Percentiles rank a stretch among this genome's conserved stretches.
These are phyloP conservation scores for Centropus unirufus DNA, from an alignment of 2,113 vertebrate genomes.

Conservation along the genomic window DNA sequence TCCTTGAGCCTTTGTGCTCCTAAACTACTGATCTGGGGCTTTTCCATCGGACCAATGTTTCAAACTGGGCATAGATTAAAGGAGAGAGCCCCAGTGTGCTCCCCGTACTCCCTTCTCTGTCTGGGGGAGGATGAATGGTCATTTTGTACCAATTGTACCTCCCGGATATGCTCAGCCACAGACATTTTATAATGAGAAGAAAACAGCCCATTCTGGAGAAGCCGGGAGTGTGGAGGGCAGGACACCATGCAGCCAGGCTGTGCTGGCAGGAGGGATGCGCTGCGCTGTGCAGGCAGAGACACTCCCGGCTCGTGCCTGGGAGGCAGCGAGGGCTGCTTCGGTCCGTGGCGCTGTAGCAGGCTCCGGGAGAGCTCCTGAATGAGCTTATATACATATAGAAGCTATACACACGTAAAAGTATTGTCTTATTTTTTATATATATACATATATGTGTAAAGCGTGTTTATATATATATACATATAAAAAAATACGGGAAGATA, in stretches of 20 bases:
- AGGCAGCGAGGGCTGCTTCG: rapidly evolving
- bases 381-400: background rate
- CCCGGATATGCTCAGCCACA: background rate
- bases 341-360: background rate
- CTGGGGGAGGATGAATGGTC: background rate
- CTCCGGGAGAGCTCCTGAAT: background rate
- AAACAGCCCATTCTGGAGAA: rapidly evolving
- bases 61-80: background rate
- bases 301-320: background rate
- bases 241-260: background rate
- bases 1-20: background rate
- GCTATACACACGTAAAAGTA: background rate
- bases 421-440: background rate
- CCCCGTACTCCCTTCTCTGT: background rate
- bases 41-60: background rate
- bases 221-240: background rate
- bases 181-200: background rate
- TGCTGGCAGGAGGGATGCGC: background rate
- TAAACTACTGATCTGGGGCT: background rate
- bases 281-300: background rate
- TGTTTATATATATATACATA: too few relatives aligned
- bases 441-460: background rate
- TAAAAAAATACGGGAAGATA: background rate
- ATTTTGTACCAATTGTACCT: background rate
- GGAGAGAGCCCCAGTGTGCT: background rate